phyloP scores from a whole-genome alignment of 2,113 vertebrate genomes.

The Cyrtonyx montezumae region DNA sequence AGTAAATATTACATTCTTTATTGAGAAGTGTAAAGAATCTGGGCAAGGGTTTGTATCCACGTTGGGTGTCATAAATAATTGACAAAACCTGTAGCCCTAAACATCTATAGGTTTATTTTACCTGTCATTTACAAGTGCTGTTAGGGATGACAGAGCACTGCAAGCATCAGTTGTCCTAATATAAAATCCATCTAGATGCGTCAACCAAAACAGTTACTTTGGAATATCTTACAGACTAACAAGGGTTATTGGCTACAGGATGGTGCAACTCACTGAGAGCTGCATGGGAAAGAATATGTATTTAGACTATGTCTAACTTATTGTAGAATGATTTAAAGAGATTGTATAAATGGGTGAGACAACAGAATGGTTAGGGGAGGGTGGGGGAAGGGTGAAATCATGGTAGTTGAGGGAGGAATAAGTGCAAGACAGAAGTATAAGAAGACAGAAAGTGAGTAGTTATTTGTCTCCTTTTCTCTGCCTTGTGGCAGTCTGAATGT shows the following conservation, averaged over 20 bases:
- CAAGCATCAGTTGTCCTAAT: neutral
- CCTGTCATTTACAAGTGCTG: neutral
- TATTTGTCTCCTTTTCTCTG: neutral
- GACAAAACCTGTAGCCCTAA: neutral
- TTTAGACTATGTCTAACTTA: neutral
- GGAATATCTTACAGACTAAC: neutral
- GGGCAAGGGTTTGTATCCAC: neutral
- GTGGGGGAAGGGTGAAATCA: neutral
- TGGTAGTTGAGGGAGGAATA: neutral
- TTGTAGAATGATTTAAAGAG: neutral
- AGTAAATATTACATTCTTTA: neutral
- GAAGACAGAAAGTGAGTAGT: neutral
- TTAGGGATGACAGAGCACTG: neutral
- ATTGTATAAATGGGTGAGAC: neutral
- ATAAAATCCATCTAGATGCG: neutral
- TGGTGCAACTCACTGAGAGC: accelerated
- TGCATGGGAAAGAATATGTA: neutral
- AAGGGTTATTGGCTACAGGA: accelerated
- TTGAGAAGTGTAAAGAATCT: neutral
- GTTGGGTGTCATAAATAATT: neutral
- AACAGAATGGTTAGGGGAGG: neutral
- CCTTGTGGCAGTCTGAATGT: neutral
- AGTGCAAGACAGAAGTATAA: neutral
- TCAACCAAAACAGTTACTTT: neutral
- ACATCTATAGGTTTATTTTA: neutral